These are phyloP conservation scores for Macroglossus sobrinus DNA, from an alignment of 2,113 vertebrate species.

Conservation along the genomic window DNA sequence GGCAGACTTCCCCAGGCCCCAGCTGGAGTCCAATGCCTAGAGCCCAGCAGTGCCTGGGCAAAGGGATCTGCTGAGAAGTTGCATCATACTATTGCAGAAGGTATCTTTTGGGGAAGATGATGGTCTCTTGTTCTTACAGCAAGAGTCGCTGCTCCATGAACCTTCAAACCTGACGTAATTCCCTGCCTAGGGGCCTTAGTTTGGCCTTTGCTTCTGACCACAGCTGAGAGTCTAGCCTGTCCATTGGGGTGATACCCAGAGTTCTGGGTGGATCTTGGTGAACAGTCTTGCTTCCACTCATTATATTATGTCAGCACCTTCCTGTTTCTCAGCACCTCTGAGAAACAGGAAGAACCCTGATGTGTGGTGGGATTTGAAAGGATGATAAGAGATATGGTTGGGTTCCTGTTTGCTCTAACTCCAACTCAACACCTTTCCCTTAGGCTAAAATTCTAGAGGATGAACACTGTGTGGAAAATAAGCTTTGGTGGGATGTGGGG, in stretches of 20 bases:
- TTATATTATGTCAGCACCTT: constrained; percentile 40
- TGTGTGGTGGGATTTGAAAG: constrained; percentile 16
- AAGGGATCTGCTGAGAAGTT: background rate
- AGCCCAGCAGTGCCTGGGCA: background rate
- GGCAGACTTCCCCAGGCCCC: background rate
- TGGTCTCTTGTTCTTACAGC: fast-evolving
- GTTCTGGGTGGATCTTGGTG: background rate
- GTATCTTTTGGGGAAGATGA: background rate
- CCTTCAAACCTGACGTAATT: background rate
- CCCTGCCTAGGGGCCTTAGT: fast-evolving
- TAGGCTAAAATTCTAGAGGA: background rate
- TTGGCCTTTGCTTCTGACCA: background rate
- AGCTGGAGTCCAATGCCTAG: background rate
- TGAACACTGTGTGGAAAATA: background rate
- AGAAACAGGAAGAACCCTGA: constrained; percentile 64
- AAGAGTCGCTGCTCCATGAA: background rate
- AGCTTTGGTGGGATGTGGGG: background rate
- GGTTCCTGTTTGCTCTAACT: background rate
- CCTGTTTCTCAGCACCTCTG: constrained; percentile 55
- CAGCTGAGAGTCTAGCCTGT: background rate
- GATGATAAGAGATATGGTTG: constrained; percentile 9
- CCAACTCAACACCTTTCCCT: background rate
- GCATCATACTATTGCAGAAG: background rate
- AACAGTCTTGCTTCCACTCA: background rate
- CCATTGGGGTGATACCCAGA: background rate